Conservation (phyloP, 2,113 vertebrate species). For the Diglossa brunneiventris region DNA sequence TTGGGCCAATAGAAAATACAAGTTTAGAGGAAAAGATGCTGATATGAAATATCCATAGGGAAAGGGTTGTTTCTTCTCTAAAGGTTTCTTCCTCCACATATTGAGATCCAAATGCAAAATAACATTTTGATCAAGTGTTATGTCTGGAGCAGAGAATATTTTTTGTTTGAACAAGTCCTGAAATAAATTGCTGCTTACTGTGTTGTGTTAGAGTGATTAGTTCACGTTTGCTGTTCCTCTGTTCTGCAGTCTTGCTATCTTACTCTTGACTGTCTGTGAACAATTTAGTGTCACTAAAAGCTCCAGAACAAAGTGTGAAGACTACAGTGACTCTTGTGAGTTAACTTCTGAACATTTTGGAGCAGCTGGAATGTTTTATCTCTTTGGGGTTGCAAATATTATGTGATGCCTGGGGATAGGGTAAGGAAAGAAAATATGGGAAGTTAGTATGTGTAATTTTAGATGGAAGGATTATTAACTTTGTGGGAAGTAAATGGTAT, state of each 20-base stretch:
- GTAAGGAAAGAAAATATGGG: background rate
- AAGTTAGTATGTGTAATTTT: background rate
- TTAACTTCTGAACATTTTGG: background rate
- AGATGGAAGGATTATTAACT: background rate
- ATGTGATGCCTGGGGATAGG: background rate
- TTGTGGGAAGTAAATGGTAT: background rate
- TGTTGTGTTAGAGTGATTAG: background rate
- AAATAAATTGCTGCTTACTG: background rate
- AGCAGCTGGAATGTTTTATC: background rate
- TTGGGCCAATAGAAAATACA: background rate
- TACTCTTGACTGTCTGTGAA: background rate
- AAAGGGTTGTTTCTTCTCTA: background rate
- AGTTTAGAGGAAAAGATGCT: fast-evolving
- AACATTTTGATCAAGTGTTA: background rate
- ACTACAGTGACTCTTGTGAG: background rate
- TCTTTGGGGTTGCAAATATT: background rate
- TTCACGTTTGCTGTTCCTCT: background rate
- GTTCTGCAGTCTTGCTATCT: background rate
- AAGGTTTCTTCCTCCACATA: background rate
- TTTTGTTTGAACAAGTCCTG: background rate
- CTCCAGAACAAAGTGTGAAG: background rate
- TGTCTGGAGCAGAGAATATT: background rate
- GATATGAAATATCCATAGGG: background rate
- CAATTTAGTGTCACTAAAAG: fast-evolving
- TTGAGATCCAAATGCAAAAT: background rate